Evolutionary conservation across 2,113 vertebrate species (phyloP).

Genomic region (Stictonetta naevosa): DNA sequence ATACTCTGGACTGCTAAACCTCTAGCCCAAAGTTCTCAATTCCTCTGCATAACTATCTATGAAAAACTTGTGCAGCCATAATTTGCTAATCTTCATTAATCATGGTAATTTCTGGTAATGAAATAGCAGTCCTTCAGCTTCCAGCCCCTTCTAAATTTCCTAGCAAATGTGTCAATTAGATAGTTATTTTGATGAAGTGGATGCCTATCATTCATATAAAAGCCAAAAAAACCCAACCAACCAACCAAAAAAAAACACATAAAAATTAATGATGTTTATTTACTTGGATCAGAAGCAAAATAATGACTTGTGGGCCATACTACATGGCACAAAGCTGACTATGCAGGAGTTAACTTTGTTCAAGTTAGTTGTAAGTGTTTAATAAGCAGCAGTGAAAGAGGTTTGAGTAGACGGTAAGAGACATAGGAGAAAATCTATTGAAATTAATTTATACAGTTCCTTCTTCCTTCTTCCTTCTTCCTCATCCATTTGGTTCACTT

Average conservation of each 20-base stretch:
- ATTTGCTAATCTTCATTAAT: background rate
- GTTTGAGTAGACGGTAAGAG: background rate
- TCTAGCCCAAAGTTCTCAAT: background rate
- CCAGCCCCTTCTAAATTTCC: background rate
- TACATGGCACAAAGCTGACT: background rate
- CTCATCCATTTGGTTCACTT: background rate
- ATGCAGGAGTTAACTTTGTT: background rate
- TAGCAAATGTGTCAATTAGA: background rate
- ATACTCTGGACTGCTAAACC: background rate
- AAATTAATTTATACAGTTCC: background rate
- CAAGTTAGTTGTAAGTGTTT: background rate
- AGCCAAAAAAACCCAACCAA: background rate
- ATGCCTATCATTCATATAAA: background rate
- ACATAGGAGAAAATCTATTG: rapidly evolving
- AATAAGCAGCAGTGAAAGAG: background rate
- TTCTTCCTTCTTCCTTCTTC: background rate
- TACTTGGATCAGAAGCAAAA: background rate
- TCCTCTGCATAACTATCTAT: background rate
- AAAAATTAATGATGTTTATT: background rate
- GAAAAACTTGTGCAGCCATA: background rate
- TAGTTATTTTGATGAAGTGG: background rate
- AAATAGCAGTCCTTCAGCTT: background rate
- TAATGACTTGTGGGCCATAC: background rate
- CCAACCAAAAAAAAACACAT: background rate
- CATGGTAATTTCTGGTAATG: background rate